A percentile compares a stretch with the other conserved stretches of the same genome.
These are phyloP conservation scores for Drosophila arizonae DNA, from an alignment of 1,140 invertebrate species.

Conservation along the genomic window DNA sequence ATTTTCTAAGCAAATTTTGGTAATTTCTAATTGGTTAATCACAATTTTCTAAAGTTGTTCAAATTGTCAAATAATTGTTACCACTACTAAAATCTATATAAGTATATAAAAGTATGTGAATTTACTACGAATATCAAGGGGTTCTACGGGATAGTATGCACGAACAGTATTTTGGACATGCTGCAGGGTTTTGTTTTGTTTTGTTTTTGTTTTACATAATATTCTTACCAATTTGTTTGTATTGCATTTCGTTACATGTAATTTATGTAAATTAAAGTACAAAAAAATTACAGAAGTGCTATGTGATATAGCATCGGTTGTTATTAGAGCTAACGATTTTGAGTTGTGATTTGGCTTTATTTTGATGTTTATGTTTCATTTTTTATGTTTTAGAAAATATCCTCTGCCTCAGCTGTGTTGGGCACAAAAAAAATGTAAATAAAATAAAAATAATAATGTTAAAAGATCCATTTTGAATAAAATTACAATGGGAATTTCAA, in stretches of 20 bases:
- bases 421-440: slow-evolving; percentile 68
- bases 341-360: slow-evolving; percentile 49
- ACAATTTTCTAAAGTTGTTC: slow-evolving; percentile 52
- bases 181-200: slow-evolving; percentile 30
- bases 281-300: slow-evolving; percentile 76
- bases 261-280: slow-evolving; percentile 80
- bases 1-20: slow-evolving; percentile 11
- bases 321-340: slow-evolving; percentile 78
- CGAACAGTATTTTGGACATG: slow-evolving; percentile 66
- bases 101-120: slow-evolving; percentile 8
- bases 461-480: slow-evolving; percentile 32
- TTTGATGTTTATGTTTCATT: slow-evolving; percentile 16
- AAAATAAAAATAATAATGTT: slow-evolving; percentile 55
- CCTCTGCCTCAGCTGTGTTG: slow-evolving; percentile 73
- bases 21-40: slow-evolving; percentile 47
- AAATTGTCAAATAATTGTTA: slow-evolving; percentile 19
- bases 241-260: slow-evolving; percentile 75
- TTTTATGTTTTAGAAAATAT: slow-evolving; percentile 62
- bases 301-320: slow-evolving; percentile 73
- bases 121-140: slow-evolving; percentile 24
- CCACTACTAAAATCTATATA: neutral
- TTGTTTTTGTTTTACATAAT: slow-evolving; percentile 14
- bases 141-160: slow-evolving; percentile 39
- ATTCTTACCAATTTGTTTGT: slow-evolving; percentile 76
- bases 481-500: slow-evolving; percentile 3